Base-by-base conservation (phyloP, 2,888 invertebrate species). In the Mesorhabditis sp. region DNA sequence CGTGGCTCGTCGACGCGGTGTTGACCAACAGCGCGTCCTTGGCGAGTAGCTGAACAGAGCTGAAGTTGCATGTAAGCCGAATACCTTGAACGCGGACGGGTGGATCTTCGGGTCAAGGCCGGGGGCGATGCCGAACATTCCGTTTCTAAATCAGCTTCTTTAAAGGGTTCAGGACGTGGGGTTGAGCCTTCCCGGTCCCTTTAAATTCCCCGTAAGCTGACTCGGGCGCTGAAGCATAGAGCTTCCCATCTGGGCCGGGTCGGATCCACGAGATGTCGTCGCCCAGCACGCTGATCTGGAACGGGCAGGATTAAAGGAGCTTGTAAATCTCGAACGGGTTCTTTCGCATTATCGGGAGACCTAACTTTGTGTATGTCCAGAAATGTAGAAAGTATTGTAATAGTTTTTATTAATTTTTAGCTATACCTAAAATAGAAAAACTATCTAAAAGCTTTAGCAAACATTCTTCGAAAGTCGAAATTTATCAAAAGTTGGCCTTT, bases 251-350 rank as follows among this genome's bases (percentile, higher is more conserved):
- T 41, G 67, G 67, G 78, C 94, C 93, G 85, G 94, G 94, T 84
- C 91, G 91, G 92, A 95, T 93, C 97, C 97, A 97, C 0, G 95
- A 95, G 78, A 97, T 97, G 84, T 97, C 96, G 85, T 97, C 96
- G 0, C 96, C 96, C 0, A 95, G 94, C 84, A 87, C 86, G 28
- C 87, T 66, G 7, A 76, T 45, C 70, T 73, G 44, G 28, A 28
- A 28, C 28, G 28, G 28, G 28, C 28, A 28, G 28, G 28, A 28
- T 28, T 28, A 28, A 28, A 28, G 28, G 28, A 28, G 28, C 28
- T 28, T 28, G 28, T 28, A 28, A 28, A 28, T 28, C 28, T 28
- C 28, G 28, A 1, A 28, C 28, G 28, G 2, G 28, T 28, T 28
- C 28, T 28, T 28, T 28, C 28, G 28, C 28, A 28, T 28, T 28